A percentile compares a stretch with the other conserved stretches of the same genome.
Evolutionary conservation across 2,797 vertebrate species (phyloP).

Genomic region (Heteromormyrus szaboi): DNA sequence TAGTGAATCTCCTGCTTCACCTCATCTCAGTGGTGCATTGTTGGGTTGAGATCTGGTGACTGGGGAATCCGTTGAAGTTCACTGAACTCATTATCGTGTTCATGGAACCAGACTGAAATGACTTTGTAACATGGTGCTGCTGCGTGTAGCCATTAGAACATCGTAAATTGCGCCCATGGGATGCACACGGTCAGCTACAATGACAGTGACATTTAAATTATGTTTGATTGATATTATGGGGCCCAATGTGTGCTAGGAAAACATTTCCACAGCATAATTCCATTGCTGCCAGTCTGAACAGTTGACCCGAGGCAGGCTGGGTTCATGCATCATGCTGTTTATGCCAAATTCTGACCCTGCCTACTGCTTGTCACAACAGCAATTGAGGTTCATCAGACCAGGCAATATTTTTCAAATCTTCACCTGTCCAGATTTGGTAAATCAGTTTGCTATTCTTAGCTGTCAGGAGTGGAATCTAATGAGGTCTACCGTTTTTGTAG

Average conservation of each 20-base stretch:
- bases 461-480: background rate
- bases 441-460: background rate
- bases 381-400: background rate
- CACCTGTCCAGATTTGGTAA: background rate
- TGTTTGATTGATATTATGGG: background rate
- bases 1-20: background rate
- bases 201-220: background rate
- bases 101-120: background rate
- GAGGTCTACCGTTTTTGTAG: background rate
- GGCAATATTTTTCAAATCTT: background rate
- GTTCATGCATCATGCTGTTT: background rate
- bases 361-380: background rate
- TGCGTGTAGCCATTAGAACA: background rate
- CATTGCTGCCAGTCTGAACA: background rate
- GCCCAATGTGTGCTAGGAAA: background rate
- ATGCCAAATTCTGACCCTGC: background rate
- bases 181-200: background rate
- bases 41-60: background rate
- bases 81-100: background rate
- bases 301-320: background rate
- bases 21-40: background rate
- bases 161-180: background rate
- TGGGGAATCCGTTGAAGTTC: background rate
- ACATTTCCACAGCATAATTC: background rate
- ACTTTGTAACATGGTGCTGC: background rate